A percentile compares a stretch with the other conserved stretches of the same genome.
Evolutionary conservation across 2,888 invertebrate genomes (phyloP).

Genomic region (Leptopterna dolabrata): DNA sequence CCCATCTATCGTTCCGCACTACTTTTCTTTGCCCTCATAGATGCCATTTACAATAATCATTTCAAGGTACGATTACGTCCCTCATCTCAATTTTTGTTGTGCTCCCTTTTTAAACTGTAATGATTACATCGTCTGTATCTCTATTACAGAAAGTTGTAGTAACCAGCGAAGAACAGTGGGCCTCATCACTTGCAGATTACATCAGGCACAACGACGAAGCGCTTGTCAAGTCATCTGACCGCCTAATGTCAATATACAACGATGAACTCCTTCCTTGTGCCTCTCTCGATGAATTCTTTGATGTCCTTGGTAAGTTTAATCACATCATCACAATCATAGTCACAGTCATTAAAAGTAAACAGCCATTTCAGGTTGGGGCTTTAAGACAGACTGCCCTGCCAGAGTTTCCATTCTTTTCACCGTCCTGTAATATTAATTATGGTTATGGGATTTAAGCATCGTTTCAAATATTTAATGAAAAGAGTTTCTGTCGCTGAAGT

Average conservation of each 20-base stretch:
- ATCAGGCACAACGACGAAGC: constrained; percentile 94
- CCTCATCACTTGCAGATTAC: constrained; percentile 88
- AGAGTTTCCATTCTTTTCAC: too few species aligned
- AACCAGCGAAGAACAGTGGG: constrained; percentile 84
- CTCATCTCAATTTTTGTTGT: not conserved
- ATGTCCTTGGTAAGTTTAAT: constrained; percentile 79
- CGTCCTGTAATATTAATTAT: too few species aligned
- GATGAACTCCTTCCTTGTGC: constrained; percentile 91
- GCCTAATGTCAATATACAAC: constrained; percentile 82
- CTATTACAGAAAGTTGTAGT: constrained; percentile 76
- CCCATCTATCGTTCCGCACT: constrained; percentile 72
- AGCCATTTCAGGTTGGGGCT: too few species aligned
- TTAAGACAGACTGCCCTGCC: too few species aligned
- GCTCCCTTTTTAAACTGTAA: not conserved
- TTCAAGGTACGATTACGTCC: constrained; percentile 78
- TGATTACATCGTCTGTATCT: not conserved
- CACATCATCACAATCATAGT: not conserved
- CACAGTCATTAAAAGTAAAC: too few species aligned
- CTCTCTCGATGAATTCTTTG: constrained; percentile 91
- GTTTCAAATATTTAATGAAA: too few species aligned
- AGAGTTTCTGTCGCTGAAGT: too few species aligned
- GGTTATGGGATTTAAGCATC: too few species aligned
- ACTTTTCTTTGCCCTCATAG: constrained; percentile 86
- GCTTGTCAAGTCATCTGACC: constrained; percentile 88
- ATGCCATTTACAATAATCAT: constrained; percentile 85